A percentile compares a stretch with the other conserved stretches of the same genome.
phyloP scores from a whole-genome alignment of 2,888 invertebrate species.

The Orgyia antiqua region DNA sequence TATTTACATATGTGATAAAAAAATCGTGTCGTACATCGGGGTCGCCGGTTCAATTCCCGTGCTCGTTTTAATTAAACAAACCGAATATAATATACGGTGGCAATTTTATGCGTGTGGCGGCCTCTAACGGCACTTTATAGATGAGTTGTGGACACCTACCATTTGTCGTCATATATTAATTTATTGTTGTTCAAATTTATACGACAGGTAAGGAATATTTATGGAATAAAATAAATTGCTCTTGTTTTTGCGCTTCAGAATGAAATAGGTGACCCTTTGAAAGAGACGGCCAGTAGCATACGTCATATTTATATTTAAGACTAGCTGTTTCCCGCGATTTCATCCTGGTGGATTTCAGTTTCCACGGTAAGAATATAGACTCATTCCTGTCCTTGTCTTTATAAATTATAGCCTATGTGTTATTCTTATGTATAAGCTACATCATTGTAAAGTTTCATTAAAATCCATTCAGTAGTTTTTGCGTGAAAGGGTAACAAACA shows the following conservation, averaged over 20 bases:
- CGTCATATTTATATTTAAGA: too few relatives aligned
- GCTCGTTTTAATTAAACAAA: conserved; percentile 59
- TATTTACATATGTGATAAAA: conserved; percentile 47
- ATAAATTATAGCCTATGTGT: too few relatives aligned
- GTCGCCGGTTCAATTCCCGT: conserved; percentile 36
- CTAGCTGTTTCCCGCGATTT: too few relatives aligned
- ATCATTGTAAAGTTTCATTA: too few relatives aligned
- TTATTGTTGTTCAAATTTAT: conserved; percentile 30
- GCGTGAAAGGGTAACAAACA: too few relatives aligned
- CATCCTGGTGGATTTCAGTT: too few relatives aligned
- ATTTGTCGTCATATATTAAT: conserved; percentile 28
- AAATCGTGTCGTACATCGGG: conserved; percentile 39
- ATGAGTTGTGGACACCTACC: conserved; percentile 30
- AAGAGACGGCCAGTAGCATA: too few relatives aligned
- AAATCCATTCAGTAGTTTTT: too few relatives aligned
- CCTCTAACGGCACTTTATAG: conserved; percentile 31
- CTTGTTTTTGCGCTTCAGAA: conserved; percentile 7
- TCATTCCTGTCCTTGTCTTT: too few relatives aligned
- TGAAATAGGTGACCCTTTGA: conserved; percentile 3
- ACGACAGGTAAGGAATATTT: conserved; percentile 13
- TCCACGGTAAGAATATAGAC: too few relatives aligned
- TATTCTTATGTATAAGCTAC: too few relatives aligned
- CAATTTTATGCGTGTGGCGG: conserved; percentile 36
- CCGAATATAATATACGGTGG: conserved; percentile 54
- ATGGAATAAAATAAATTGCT: conserved; percentile 12